These are phyloP conservation scores for Drosophila paramelanica DNA, from an alignment of 2,888 invertebrate species.

Conservation along the genomic window DNA sequence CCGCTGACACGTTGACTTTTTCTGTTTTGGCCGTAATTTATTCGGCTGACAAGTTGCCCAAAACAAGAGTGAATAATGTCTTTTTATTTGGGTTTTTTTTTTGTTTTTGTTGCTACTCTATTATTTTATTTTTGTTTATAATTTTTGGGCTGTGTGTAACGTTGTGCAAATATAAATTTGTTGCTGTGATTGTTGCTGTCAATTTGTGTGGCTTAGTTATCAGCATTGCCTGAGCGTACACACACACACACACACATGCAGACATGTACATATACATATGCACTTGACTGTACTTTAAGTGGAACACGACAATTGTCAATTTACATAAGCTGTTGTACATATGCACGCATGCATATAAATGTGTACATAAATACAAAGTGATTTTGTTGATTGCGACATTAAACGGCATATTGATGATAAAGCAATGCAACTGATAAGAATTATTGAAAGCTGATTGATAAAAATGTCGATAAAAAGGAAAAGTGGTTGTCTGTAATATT, in stretches of 20 bases:
- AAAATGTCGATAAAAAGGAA: slow-evolving; percentile 1
- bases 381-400: slow-evolving; percentile 6
- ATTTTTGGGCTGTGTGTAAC: slow-evolving; percentile 21
- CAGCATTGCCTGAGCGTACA: slow-evolving; percentile 19
- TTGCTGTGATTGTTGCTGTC: slow-evolving; percentile 49
- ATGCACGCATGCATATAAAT: not conserved
- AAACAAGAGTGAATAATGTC: slow-evolving; percentile 4
- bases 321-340: slow-evolving; percentile 51
- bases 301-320: slow-evolving; percentile 71
- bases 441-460: not conserved
- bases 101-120: not conserved
- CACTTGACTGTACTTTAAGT: slow-evolving; percentile 61
- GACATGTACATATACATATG: slow-evolving; percentile 10
- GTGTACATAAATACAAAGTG: not conserved
- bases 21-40: slow-evolving; percentile 30
- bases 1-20: slow-evolving; percentile 4
- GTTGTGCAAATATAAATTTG: slow-evolving; percentile 46
- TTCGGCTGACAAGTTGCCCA: slow-evolving; percentile 19
- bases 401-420: slow-evolving; percentile 4
- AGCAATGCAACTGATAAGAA: slow-evolving; percentile 4
- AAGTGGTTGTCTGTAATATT: not conserved
- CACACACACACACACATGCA: slow-evolving; percentile 5
- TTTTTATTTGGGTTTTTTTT: not conserved
- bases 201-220: slow-evolving; percentile 59
- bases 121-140: slow-evolving; percentile 10